phyloP scores from a whole-genome alignment of 2,113 vertebrate genomes.

The Sapayoa aenigma region DNA sequence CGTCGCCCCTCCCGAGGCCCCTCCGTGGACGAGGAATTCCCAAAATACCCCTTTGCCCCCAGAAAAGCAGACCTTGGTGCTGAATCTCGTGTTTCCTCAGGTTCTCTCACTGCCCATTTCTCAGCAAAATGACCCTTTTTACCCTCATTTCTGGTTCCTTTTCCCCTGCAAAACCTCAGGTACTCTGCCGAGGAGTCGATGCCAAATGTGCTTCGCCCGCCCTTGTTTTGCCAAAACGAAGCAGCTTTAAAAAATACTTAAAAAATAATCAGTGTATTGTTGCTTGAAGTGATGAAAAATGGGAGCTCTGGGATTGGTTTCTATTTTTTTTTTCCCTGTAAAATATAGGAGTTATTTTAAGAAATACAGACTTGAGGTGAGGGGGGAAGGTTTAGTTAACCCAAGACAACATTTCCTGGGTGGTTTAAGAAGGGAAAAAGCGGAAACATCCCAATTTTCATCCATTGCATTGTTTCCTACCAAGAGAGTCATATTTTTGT shows the following conservation, averaged over 20 bases:
- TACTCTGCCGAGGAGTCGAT: fast-evolving
- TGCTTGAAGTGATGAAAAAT: not conserved
- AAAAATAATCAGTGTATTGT: not conserved
- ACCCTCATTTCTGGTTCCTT: not conserved
- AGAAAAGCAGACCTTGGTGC: not conserved
- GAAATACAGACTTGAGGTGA: not conserved
- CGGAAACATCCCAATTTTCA: not conserved
- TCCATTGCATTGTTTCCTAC: not conserved
- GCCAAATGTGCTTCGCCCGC: not conserved
- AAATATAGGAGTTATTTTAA: not conserved
- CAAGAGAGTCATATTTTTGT: not conserved
- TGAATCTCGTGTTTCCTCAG: not conserved
- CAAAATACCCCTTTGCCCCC: not conserved
- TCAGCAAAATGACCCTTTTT: not conserved
- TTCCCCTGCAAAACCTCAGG: fast-evolving
- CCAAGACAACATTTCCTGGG: not conserved
- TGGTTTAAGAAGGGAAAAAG: not conserved
- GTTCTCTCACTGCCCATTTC: not conserved
- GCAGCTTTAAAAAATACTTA: not conserved
- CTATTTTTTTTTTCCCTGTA: not conserved
- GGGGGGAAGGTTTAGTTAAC: not conserved
- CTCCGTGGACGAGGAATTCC: fast-evolving
- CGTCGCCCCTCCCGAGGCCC: not conserved
- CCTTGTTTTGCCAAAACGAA: not conserved
- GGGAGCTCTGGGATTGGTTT: not conserved